Evolutionary conservation across 1,140 invertebrate species (phyloP), one percentile per base, ranked within the genome.

Genomic region (Halesus radiatus): DNA sequence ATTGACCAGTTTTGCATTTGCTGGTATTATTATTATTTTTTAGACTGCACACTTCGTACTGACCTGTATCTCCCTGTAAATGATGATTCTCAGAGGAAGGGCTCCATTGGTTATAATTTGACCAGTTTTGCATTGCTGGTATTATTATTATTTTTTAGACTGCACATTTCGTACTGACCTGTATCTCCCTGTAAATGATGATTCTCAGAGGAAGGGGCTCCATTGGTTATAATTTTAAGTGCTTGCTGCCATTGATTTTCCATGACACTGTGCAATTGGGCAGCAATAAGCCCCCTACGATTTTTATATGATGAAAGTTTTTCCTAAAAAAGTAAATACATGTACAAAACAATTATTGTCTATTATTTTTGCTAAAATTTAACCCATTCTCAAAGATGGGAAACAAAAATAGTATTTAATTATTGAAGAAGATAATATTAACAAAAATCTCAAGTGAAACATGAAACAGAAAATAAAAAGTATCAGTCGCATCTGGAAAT

Each of bases 211-310:
- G 60, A 52, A 26, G 58, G 60, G 53, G 60, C 76, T 1, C 75
- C 70, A 76, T 83, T 80, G 26, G 92, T 93, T 58, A 96, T 92
- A 78, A 95, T 94, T 80, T 90, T 90, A 18, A 95, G 85, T 22
- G 94, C 94, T 87, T 95, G 93, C 62, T 93, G 90, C 94, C 94
- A 95, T 84, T 95, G 94, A 53, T 91, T 91, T 87, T 96, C 92
- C 94, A 96, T 95, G 0, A 95, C 92, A 58, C 89, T 90, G 86
- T 95, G 94, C 81, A 96, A 86, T 85, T 95, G 93, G 78, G 94
- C 90, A 1, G 93, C 94, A 64, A 95, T 91, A 82, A 93, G 90
- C 3, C 92, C 91, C 85, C 92, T 85, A 0, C 87, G 85, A 0
- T 87, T 86, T 0, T 88, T 85, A 83, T 86, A 86, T 5, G 84